A percentile compares a stretch with the other conserved stretches of the same genome.
phyloP scores from a whole-genome alignment of 64 coral and sea anemone genomes.

The Stylophora pistillata region DNA sequence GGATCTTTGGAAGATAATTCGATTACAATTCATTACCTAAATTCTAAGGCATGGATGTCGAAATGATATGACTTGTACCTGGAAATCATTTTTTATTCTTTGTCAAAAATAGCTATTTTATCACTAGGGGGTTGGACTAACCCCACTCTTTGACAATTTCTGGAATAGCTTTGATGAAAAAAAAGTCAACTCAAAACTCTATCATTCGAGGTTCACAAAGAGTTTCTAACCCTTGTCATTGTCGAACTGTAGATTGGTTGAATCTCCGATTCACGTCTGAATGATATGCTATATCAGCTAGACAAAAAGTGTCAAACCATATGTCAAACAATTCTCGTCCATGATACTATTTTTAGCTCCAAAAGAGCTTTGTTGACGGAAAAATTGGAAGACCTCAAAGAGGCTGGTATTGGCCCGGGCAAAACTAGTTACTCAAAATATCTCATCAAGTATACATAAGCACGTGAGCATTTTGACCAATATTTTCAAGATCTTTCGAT shows the following conservation, averaged over 20 bases:
- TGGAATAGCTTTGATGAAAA: background rate
- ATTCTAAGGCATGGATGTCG: background rate
- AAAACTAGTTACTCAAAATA: too few relatives aligned
- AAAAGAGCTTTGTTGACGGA: background rate
- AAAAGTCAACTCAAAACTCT: background rate
- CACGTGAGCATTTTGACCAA: too few relatives aligned
- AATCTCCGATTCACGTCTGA: background rate
- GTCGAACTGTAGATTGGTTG: background rate
- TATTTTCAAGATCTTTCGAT: too few relatives aligned
- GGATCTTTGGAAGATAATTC: background rate
- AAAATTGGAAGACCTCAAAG: background rate
- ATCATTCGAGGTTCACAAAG: background rate
- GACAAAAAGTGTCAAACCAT: conserved; percentile 1
- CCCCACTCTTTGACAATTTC: background rate
- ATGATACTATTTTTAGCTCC: background rate
- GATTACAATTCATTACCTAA: background rate
- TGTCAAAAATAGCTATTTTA: background rate
- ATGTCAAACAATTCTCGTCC: background rate
- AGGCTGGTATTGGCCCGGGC: background rate
- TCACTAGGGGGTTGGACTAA: background rate
- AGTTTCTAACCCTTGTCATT: background rate
- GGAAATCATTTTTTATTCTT: background rate
- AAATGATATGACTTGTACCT: background rate
- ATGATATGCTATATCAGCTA: background rate
- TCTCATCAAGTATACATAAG: too few relatives aligned